These are phyloP conservation scores for Lucifuga dentata DNA, from an alignment of 2,113 vertebrate genomes.

Conservation along the genomic window DNA sequence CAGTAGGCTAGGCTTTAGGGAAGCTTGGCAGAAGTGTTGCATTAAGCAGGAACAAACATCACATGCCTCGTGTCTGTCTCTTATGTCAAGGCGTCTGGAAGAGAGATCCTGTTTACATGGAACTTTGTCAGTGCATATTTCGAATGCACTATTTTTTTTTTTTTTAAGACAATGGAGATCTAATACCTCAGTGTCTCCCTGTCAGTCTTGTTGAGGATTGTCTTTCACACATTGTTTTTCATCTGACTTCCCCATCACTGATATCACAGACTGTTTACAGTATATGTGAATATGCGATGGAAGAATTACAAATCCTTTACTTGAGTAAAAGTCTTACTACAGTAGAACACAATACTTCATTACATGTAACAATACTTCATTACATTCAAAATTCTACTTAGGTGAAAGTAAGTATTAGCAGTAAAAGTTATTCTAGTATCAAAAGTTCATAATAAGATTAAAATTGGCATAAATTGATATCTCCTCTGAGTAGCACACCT, in stretches of 20 bases:
- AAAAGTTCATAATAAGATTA: too few species aligned
- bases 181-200: slow-evolving; percentile 39
- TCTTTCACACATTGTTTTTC: slow-evolving; percentile 23
- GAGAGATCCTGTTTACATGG: slow-evolving; percentile 63
- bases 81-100: slow-evolving; percentile 62
- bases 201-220: slow-evolving; percentile 32
- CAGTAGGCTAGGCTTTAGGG: slow-evolving; percentile 75
- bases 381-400: too few species aligned
- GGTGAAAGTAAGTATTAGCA: too few species aligned
- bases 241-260: slow-evolving; percentile 1
- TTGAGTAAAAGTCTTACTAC: too few species aligned
- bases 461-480: too few species aligned
- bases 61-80: slow-evolving; percentile 63
- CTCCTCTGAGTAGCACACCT: too few species aligned
- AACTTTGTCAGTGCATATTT: slow-evolving; percentile 49
- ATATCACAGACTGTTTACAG: background rate
- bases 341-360: too few species aligned
- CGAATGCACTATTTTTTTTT: slow-evolving; percentile 40
- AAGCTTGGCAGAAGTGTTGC: slow-evolving; percentile 77
- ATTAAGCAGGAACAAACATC: slow-evolving; percentile 76
- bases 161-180: slow-evolving; percentile 42
- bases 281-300: too few species aligned
- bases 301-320: too few species aligned
- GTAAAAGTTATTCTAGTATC: too few species aligned
- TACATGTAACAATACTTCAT: too few species aligned